Conservation (phyloP, 2,113 vertebrate genomes). For the Mesembrinibis cayennensis region DNA sequence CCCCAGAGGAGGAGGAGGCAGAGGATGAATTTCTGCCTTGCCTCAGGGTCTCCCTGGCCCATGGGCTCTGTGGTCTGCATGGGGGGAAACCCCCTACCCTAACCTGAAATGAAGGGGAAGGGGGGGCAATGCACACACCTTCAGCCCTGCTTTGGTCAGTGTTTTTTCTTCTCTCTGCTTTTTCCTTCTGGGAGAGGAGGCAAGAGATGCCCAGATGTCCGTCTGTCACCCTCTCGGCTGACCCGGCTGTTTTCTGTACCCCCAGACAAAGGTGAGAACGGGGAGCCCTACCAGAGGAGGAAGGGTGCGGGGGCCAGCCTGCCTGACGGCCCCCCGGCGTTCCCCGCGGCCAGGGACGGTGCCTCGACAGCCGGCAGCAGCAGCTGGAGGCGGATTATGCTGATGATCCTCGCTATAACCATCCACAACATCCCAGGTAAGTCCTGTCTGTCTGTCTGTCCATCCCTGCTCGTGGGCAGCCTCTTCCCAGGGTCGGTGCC, state of each 20-base stretch:
- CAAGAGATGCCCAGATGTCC: neutral
- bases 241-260: neutral
- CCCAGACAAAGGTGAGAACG: constrained; percentile 90
- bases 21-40: neutral
- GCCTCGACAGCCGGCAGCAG: neutral
- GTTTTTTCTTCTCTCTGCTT: neutral
- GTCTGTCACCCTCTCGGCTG: rapidly evolving
- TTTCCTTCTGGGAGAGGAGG: neutral
- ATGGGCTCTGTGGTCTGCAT: rapidly evolving
- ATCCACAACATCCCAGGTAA: constrained; percentile 97
- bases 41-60: neutral
- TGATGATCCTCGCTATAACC: constrained; percentile 94
- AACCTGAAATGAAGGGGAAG: rapidly evolving
- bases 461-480: rapidly evolving
- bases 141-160: neutral
- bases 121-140: rapidly evolving
- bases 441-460: neutral
- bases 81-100: neutral
- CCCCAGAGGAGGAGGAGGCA: neutral
- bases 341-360: neutral
- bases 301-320: neutral
- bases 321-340: neutral
- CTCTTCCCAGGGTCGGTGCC: neutral
- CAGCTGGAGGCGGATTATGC: constrained; percentile 89
- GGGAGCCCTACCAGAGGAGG: constrained; percentile 88